A percentile compares a stretch with the other conserved stretches of the same genome.
Conservation (phyloP, 2,888 invertebrate genomes). For the Synanthedon formicaeformis region DNA sequence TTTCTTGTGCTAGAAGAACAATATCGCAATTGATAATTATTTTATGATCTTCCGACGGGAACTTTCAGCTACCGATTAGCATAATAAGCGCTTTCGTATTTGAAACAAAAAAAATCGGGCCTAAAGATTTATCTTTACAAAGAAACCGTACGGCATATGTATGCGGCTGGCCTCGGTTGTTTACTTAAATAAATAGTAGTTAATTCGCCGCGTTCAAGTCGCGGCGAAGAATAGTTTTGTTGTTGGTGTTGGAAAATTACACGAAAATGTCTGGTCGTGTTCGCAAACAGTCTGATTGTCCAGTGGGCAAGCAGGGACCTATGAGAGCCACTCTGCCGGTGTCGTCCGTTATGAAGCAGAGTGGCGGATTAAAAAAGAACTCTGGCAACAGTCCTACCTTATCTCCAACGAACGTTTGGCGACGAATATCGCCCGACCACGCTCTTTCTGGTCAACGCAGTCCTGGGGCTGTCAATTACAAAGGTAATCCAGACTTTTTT, state of each 20-base stretch:
- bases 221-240: constrained; percentile 24
- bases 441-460: constrained; percentile 78
- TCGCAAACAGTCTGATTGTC: constrained; percentile 77
- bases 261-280: constrained; percentile 70
- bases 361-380: constrained; percentile 71
- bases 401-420: constrained; percentile 77
- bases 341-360: constrained; percentile 77
- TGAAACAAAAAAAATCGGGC: constrained; percentile 21
- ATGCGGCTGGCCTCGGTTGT: constrained; percentile 39
- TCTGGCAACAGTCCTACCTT: constrained; percentile 75
- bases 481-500: constrained; percentile 59
- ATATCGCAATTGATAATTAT: constrained; percentile 33
- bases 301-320: constrained; percentile 72
- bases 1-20: constrained; percentile 42
- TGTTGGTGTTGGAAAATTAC: constrained; percentile 12
- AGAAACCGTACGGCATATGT: constrained; percentile 58
- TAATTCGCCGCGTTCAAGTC: constrained; percentile 22
- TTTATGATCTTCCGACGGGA: constrained; percentile 26
- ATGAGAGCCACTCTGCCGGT: constrained; percentile 83
- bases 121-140: constrained; percentile 49
- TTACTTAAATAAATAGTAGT: constrained; percentile 29
- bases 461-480: constrained; percentile 79
- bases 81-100: constrained; percentile 18
- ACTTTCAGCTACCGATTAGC: constrained; percentile 21
- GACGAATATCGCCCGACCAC: constrained; percentile 77